Evolutionary conservation across 2,797 vertebrate genomes (phyloP), one percentile per base, ranked within the genome.

Genomic region (Syngnathus acus): DNA sequence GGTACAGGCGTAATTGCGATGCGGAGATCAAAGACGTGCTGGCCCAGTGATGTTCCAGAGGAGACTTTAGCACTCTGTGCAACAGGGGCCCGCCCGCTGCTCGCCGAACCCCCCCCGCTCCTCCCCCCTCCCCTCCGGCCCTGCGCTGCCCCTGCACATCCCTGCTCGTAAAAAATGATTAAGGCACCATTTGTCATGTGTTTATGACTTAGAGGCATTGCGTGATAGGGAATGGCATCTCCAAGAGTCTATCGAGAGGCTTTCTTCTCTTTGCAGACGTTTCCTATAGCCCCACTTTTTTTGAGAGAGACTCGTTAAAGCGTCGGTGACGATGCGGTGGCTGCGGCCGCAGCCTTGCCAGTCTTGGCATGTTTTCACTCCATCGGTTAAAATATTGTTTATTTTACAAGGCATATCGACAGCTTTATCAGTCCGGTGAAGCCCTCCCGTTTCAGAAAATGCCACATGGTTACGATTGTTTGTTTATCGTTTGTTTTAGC

Each of bases 151-250:
- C 93, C 93, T 93, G 93, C 94, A 93, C 94, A 96, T 96, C 94
- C 94, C 93, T 91, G 93, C 95, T 98, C 92, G 88, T 98, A 97
- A 98, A 98, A 96, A 94, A 94, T 95, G 94, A 97, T 96, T 95
- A 96, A 95, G 95, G 94, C 95, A 90, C 93, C 94, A 93, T 96
- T 98, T 95, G 94, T 97, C 94, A 95, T 97, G 93, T 95, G 94
- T 98, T 98, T 96, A 98, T 95, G 94, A 95, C 91, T 92, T 89
- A 91, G 92, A 93, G 94, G 92, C 92, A 92, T 93, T 92, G 93
- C 95, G 92, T 92, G 94, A 95, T 95, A 89, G 91, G 90, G 93
- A 94, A 93, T 92, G 91, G 92, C 92, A 93, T 95, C 91, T 91
- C 92, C 87, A 92, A 92, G 92, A 93, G 91, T 91, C 90, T 89